Evolutionary conservation across 2,888 invertebrate species (phyloP), one percentile per base, ranked within the genome.

Genomic region (Ochlodes sylvanus): DNA sequence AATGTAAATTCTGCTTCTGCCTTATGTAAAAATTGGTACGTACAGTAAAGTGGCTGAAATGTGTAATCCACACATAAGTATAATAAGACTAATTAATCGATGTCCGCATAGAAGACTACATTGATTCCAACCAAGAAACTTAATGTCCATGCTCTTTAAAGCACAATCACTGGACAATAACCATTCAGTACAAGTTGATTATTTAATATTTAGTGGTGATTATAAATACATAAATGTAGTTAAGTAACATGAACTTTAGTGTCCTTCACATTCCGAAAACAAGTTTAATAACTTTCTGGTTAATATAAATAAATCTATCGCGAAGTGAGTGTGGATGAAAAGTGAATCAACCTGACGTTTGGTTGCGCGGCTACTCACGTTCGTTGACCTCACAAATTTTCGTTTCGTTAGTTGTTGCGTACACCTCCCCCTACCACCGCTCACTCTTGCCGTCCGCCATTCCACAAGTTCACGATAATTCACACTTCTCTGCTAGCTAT

Each of bases 341-440:
- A 93, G 92, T 93, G 92, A 93, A 92, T 92, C 92, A 92, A 90
- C 87, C 87, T 90, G 90, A 87, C 84, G 86, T 86, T 89, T 87
- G 79, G 84, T 84, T 83, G 87, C 81, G 89, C 91, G 92, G 93
- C 90, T 89, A 90, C 87, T 88, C 77, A 84, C 86, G 93, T 88
- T 87, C 92, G 84, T 90, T 90, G 88, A 92, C 90, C 93, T 88
- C 87, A 88, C 92, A 88, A 93, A 93, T 93, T 93, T 93, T 93
- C 88, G 91, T 92, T 92, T 92, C 91, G 89, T 92, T 91, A 87
- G 89, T 83, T 84, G 80, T 82, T 78, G 81, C 78, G 84, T 79
- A 84, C 85, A 5, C 76, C 73, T 76, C 76, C 75, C 77, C 77
- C 79, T 72, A 74, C 74, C 69, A 68, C 60, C 76, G 70, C 73